Base-by-base conservation (phyloP, 2,797 vertebrate genomes). In the Cuculus canorus region DNA sequence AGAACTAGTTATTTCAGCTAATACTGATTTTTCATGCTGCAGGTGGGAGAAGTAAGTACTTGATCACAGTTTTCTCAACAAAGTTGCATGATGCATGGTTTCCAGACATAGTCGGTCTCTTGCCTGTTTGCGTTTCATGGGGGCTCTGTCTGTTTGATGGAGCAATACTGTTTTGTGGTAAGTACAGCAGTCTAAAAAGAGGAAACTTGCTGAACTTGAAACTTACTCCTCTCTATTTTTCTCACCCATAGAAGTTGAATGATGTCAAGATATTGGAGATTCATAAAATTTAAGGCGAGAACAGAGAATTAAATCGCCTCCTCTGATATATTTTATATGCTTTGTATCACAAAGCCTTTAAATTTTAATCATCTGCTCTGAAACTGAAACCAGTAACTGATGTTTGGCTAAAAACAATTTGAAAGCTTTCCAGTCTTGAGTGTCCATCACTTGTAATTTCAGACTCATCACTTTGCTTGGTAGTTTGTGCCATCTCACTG, bases 271-370 rank as follows among this genome's bases (percentile, higher is more conserved):
- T 95, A 93, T 86, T 85, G 90, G 73, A 93, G 88, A 92, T 82
- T 71, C 83, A 92, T 96, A 91, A 96, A 94, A 92, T 87, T 93
- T 90, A 92, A 93, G 93, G 84, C 2, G 35, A 94, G 90, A 96
- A 92, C 75, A 71, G 81, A 48, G 91, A 86, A 92, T 96, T 95
- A 92, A 96, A 91, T 93, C 17, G 19, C 80, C 54, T 73, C 80
- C 71, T 89, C 68, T 93, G 93, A 43, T 94, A 77, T 47, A 48
- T 92, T 96, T 95, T 92, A 92, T 87, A 77, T 85, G 71, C 86
- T 93, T 94, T 77, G 35, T 85, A 89, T 95, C 94, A 64, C 71
- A 61, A 48, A 77, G 81, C 69, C 82, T 85, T 93, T 93, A 96
- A 93, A 92, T 93, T 92, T 94, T 88, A 87, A 96, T 96, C 30